Evolutionary conservation across 1,140 invertebrate genomes (phyloP).

Genomic region (Drosophila sp.): DNA sequence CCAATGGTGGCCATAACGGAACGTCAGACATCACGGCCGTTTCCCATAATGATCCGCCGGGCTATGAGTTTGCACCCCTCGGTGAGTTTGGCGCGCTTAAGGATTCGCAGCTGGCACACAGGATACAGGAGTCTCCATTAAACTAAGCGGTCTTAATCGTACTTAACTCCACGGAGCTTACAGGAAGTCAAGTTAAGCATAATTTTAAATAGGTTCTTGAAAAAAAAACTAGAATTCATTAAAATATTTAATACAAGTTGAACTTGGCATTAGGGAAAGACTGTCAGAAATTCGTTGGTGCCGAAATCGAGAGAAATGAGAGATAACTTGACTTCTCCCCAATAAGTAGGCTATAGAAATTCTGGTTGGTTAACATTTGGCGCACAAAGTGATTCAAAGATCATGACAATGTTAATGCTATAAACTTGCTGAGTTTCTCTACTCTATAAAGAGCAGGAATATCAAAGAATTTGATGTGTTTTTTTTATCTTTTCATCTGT

Average conservation of each 20-base stretch:
- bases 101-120: constrained; percentile 41
- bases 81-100: constrained; percentile 49
- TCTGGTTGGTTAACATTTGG: not conserved
- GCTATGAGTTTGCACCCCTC: constrained; percentile 60
- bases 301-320: not conserved
- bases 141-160: constrained; percentile 42
- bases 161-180: constrained; percentile 59
- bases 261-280: not conserved
- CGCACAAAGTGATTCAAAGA: constrained; percentile 9
- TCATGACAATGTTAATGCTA: constrained; percentile 23
- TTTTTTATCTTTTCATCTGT: too few relatives aligned
- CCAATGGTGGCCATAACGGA: constrained; percentile 65
- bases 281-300: too few relatives aligned
- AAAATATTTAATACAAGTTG: not conserved
- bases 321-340: constrained; percentile 12
- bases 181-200: constrained; percentile 55
- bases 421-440: constrained; percentile 31
- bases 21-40: constrained; percentile 38
- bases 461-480: constrained; percentile 50
- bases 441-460: constrained; percentile 20
- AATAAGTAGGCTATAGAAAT: constrained; percentile 10
- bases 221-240: not conserved
- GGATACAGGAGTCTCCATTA: constrained; percentile 61
- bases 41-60: constrained; percentile 34
- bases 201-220: constrained; percentile 15